phyloP scores from a whole-genome alignment of 1,140 invertebrate species.

The Drosophila ananassae region DNA sequence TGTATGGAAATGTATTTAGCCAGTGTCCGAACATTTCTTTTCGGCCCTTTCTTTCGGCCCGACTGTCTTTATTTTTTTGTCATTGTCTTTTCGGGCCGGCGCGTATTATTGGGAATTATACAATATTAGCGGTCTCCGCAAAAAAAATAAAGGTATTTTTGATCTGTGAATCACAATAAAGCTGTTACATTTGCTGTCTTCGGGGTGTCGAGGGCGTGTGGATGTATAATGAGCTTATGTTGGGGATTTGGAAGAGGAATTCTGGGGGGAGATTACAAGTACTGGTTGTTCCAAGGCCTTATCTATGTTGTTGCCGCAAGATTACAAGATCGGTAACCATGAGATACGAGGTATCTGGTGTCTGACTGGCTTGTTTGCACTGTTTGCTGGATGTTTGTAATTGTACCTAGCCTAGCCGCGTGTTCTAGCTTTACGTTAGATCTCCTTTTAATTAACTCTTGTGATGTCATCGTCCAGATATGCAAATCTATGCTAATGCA shows the following conservation, averaged over 20 bases:
- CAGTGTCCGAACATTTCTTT: conserved; percentile 61
- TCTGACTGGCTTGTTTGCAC: neutral
- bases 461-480: conserved; percentile 43
- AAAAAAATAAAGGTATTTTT: conserved; percentile 34
- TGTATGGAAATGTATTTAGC: conserved; percentile 73
- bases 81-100: conserved; percentile 39
- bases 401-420: neutral
- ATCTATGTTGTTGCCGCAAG: conserved; percentile 29
- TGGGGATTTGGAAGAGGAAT: conserved; percentile 7
- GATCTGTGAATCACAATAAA: conserved; percentile 43
- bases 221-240: conserved; percentile 36
- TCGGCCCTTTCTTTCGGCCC: conserved; percentile 58
- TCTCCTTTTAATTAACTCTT: conserved; percentile 28
- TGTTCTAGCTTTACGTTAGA: conserved; percentile 12
- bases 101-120: conserved; percentile 55
- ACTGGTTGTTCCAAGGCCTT: conserved; percentile 12
- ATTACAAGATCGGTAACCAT: conserved; percentile 28
- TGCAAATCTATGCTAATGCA: conserved; percentile 47
- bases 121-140: conserved; percentile 40
- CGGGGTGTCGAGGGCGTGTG: conserved; percentile 25
- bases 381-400: no score
- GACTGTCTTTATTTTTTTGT: conserved; percentile 39
- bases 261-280: conserved; percentile 28
- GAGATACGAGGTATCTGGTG: conserved; percentile 12
- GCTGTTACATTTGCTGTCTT: conserved; percentile 27